Evolutionary conservation across 2,113 vertebrate genomes (phyloP).

Genomic region (Hypomesus transpacificus): DNA sequence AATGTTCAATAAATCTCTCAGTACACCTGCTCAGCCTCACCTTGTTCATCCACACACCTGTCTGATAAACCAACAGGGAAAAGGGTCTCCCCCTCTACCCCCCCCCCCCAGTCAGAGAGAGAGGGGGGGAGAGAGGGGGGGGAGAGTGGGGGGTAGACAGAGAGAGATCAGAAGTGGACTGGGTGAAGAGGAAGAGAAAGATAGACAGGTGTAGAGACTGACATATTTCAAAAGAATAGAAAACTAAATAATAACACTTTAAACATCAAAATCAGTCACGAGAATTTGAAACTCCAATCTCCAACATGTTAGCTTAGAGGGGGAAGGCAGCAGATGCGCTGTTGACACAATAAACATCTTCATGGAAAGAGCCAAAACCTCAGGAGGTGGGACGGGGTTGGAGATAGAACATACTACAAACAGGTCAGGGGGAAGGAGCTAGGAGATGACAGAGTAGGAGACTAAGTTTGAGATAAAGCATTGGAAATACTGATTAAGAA

Average conservation of each 20-base stretch:
- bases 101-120: background rate
- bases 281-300: no score
- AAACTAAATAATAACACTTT: background rate
- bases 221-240: background rate
- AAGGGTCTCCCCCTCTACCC: background rate
- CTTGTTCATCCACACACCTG: slow-evolving; percentile 32
- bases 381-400: no score
- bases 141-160: background rate
- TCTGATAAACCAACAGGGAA: slow-evolving; percentile 18
- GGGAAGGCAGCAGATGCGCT: slow-evolving; percentile 50
- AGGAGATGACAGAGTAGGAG: no score
- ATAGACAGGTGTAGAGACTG: background rate
- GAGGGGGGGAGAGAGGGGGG: background rate
- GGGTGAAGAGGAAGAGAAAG: background rate
- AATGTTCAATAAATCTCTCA: slow-evolving; percentile 45
- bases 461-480: no score
- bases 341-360: slow-evolving; percentile 55
- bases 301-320: slow-evolving; percentile 12
- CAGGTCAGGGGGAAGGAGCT: no score
- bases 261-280: no score
- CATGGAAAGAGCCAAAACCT: slow-evolving; percentile 41
- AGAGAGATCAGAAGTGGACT: background rate
- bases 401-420: no score
- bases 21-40: slow-evolving; percentile 42
- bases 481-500: no score